These are phyloP conservation scores for Hylyphantes graminicola DNA, from an alignment of 1,140 invertebrate genomes.

Conservation along the genomic window DNA sequence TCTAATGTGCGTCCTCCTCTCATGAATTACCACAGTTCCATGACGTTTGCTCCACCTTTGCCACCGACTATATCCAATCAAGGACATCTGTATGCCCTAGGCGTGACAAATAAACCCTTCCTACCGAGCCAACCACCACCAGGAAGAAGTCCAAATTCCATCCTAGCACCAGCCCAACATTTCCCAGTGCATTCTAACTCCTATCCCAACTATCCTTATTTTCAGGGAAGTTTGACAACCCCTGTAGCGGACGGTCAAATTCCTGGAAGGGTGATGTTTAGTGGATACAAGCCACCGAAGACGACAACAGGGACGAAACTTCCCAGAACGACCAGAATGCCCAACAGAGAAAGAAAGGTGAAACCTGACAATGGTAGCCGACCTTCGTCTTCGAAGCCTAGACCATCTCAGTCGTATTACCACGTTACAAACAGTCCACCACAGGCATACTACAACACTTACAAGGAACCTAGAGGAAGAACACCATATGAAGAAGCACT, in stretches of 20 bases:
- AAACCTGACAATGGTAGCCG: not conserved
- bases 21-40: slow-evolving; percentile 19
- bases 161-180: not conserved
- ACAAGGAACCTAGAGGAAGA: not conserved
- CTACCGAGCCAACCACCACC: slow-evolving; percentile 10
- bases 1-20: slow-evolving; percentile 24
- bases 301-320: slow-evolving; percentile 17
- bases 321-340: slow-evolving; percentile 16
- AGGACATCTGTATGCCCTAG: slow-evolving; percentile 33
- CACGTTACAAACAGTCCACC: not conserved
- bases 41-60: slow-evolving; percentile 6
- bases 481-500: not conserved
- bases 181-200: slow-evolving; percentile 22
- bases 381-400: not conserved
- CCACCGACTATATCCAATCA: slow-evolving; percentile 21
- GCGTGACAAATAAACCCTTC: slow-evolving; percentile 21
- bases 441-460: not conserved
- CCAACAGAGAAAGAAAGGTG: slow-evolving; percentile 7
- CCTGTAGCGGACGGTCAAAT: slow-evolving; percentile 29
- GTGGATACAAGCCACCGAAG: slow-evolving; percentile 55
- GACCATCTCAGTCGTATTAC: not conserved
- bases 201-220: slow-evolving; percentile 50
- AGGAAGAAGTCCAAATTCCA: not conserved
- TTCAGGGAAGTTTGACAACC: slow-evolving; percentile 40
- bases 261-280: slow-evolving; percentile 45